phyloP scores from a whole-genome alignment of 2,113 vertebrate genomes.

The Heliornis fulica region DNA sequence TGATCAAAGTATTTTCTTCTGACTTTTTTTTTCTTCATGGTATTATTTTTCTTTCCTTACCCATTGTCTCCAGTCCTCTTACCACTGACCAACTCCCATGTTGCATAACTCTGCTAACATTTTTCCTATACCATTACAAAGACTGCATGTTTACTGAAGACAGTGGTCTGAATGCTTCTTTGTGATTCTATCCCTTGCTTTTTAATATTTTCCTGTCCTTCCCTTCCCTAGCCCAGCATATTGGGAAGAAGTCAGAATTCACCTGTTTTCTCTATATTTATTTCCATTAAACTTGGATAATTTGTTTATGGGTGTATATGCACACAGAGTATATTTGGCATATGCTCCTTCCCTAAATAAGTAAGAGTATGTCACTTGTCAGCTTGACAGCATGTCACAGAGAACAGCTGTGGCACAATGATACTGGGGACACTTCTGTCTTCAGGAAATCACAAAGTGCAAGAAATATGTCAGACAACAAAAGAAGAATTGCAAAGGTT shows the following conservation, averaged over 20 bases:
- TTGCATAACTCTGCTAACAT: background rate
- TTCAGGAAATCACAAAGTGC: background rate
- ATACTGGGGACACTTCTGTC: background rate
- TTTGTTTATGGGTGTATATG: background rate
- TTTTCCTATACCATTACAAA: background rate
- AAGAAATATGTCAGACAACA: background rate
- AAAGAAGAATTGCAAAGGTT: background rate
- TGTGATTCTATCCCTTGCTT: background rate
- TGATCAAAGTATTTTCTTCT: slow-evolving; percentile 22
- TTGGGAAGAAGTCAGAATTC: background rate
- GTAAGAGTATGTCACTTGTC: background rate
- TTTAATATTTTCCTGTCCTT: background rate
- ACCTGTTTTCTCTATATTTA: background rate
- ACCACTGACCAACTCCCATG: background rate
- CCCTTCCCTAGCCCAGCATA: background rate
- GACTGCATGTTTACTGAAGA: background rate
- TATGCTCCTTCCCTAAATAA: background rate
- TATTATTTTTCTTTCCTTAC: background rate
- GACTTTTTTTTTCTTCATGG: background rate
- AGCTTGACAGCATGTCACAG: background rate
- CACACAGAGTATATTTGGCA: background rate
- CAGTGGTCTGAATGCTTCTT: background rate
- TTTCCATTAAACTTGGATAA: background rate
- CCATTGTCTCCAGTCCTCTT: background rate
- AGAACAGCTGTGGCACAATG: background rate